A percentile compares a stretch with the other conserved stretches of the same genome.
Evolutionary conservation across 2,113 vertebrate species (phyloP).

Genomic region (Lepus timidus): DNA sequence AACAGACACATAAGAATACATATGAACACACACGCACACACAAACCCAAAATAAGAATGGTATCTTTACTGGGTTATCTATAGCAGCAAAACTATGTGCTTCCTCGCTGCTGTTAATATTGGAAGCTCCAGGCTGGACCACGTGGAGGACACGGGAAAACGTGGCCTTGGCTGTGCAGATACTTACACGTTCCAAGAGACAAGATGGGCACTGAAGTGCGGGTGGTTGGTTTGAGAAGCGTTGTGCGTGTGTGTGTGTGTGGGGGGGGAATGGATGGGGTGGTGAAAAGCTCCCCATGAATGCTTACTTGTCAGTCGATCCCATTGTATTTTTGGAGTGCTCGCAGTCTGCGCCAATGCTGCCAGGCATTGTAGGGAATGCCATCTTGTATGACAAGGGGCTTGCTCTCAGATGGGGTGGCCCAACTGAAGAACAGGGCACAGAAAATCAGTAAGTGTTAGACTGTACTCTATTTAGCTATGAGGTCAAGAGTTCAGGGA

Average conservation of each 20-base stretch:
- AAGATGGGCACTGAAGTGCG: slow-evolving; percentile 37
- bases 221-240: slow-evolving; percentile 34
- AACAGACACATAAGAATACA: slow-evolving; percentile 44
- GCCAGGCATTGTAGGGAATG: background rate
- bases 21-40: slow-evolving; percentile 14
- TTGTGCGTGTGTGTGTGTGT: too few species aligned
- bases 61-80: slow-evolving; percentile 74
- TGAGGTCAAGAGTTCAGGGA: background rate
- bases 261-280: too few species aligned
- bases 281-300: background rate
- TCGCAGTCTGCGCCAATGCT: background rate
- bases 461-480: background rate
- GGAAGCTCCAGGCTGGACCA: slow-evolving; percentile 35
- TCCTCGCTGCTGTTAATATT: slow-evolving; percentile 41
- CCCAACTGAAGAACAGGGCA: background rate
- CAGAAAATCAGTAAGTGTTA: slow-evolving; percentile 6
- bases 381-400: background rate
- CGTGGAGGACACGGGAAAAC: slow-evolving; percentile 38
- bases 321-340: slow-evolving; percentile 4
- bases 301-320: background rate
- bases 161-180: slow-evolving; percentile 35
- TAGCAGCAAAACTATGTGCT: slow-evolving; percentile 67
- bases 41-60: slow-evolving; percentile 32
- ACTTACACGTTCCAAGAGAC: slow-evolving; percentile 36
- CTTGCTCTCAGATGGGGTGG: background rate